phyloP scores from a whole-genome alignment of 92 coral and sea anemone genomes.

The Blastomussa wellsi region DNA sequence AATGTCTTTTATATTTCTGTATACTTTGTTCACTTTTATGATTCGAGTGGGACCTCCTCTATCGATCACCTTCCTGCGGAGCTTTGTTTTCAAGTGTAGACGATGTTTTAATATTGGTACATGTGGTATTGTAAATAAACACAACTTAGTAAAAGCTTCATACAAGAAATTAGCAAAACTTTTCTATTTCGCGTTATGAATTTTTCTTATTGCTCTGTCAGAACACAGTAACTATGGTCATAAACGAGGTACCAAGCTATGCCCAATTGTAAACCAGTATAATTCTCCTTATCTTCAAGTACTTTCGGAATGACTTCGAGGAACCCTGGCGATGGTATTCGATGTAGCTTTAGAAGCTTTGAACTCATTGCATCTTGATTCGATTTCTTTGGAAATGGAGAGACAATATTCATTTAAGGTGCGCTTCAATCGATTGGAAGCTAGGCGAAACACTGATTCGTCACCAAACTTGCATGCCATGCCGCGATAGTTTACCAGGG shows the following conservation, averaged over 20 bases:
- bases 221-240: background rate
- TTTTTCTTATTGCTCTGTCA: background rate
- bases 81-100: background rate
- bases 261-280: background rate
- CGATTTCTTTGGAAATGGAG: background rate
- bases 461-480: background rate
- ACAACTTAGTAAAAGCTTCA: background rate
- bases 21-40: background rate
- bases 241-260: background rate
- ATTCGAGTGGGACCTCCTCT: background rate
- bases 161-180: background rate
- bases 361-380: background rate
- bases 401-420: background rate
- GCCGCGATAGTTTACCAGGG: background rate
- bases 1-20: background rate
- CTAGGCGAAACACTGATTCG: background rate
- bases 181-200: background rate
- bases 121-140: background rate
- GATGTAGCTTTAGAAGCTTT: background rate
- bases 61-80: background rate
- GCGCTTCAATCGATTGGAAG: background rate
- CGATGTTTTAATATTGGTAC: background rate
- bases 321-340: background rate
- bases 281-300: background rate
- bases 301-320: background rate